Evolutionary conservation across 2,888 invertebrate genomes (phyloP).

Genomic region (Kryphioiulus occultus): DNA sequence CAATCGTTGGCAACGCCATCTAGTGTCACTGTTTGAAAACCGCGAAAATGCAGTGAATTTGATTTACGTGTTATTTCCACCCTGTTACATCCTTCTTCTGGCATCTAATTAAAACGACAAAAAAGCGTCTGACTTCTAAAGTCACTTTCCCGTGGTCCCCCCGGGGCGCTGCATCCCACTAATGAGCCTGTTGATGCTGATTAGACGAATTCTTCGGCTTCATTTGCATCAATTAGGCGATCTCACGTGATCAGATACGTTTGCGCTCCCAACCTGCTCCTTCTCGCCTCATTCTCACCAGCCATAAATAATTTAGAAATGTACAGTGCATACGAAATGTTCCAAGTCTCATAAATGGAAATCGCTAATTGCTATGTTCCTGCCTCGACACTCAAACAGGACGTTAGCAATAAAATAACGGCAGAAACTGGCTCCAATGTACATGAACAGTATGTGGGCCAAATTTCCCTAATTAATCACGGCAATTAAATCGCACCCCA

Average conservation of each 20-base stretch:
- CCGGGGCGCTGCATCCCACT: not conserved
- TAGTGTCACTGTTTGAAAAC: too few species aligned
- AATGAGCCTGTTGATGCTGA: not conserved
- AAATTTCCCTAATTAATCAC: not conserved
- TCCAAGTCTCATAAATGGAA: not conserved
- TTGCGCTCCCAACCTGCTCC: not conserved
- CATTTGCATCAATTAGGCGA: slow-evolving; percentile 17
- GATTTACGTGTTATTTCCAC: not conserved
- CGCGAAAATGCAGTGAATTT: not conserved
- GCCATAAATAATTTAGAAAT: not conserved
- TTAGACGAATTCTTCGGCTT: slow-evolving; percentile 21
- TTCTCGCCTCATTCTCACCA: not conserved
- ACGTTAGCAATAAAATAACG: not conserved
- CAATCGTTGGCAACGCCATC: too few species aligned
- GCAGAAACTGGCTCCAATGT: not conserved
- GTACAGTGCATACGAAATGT: not conserved
- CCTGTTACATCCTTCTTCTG: not conserved
- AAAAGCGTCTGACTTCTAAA: not conserved
- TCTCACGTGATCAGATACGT: not conserved
- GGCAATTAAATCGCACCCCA: not conserved
- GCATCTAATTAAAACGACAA: slow-evolving; percentile 1
- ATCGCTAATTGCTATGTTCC: not conserved
- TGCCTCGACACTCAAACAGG: not conserved
- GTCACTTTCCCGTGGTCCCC: not conserved
- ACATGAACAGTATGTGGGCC: not conserved